phyloP scores from a whole-genome alignment of 2,888 invertebrate species.

The Micoletzkya japonica region DNA sequence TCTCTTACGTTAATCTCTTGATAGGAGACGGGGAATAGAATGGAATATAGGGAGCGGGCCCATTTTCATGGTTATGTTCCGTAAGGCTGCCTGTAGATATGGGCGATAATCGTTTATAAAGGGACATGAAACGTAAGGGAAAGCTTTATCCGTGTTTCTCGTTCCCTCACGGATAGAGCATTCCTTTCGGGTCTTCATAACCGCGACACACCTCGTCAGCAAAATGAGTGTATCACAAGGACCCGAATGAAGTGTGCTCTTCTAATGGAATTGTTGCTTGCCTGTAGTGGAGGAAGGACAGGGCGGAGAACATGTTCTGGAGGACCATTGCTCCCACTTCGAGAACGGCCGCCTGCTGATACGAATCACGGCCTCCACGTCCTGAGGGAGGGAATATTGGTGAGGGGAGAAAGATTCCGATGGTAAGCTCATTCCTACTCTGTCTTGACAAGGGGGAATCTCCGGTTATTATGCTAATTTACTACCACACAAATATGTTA shows the following conservation, averaged over 20 bases:
- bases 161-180: background rate
- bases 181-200: background rate
- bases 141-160: no score
- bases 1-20: background rate
- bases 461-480: no score
- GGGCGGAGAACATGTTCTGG: slow-evolving; percentile 64
- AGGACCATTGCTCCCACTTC: slow-evolving; percentile 64
- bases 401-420: background rate
- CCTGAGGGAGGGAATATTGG: no score
- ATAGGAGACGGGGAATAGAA: no score
- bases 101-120: no score
- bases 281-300: slow-evolving; percentile 62
- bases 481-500: no score
- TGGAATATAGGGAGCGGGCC: no score
- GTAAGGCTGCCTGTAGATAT: no score
- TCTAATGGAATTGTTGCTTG: background rate
- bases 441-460: background rate
- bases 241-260: background rate
- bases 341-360: slow-evolving; percentile 55
- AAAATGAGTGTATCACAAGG: background rate
- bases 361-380: slow-evolving; percentile 44
- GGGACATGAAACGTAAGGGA: no score
- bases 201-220: no score
- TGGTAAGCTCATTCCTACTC: background rate
- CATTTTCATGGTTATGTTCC: no score